phyloP scores from a whole-genome alignment of 1,140 invertebrate species.

The Cecropterus lyciades region DNA sequence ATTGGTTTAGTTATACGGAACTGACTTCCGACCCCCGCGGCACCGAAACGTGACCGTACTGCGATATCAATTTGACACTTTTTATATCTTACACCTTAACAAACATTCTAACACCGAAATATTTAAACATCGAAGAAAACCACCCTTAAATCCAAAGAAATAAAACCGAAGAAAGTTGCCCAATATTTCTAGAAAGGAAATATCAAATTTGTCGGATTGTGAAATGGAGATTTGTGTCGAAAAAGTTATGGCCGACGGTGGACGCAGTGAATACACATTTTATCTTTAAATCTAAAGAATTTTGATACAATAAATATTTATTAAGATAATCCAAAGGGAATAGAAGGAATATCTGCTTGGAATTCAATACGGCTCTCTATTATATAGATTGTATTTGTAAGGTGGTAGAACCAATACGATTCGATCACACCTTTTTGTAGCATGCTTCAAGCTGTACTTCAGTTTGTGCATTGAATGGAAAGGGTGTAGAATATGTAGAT shows the following conservation, averaged over 20 bases:
- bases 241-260: slow-evolving; percentile 32
- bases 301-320: slow-evolving; percentile 34
- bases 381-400: not conserved
- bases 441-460: no score
- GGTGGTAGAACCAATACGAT: no score
- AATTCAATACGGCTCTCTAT: not conserved
- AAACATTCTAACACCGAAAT: slow-evolving; percentile 5
- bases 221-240: slow-evolving; percentile 33
- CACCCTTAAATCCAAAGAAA: not conserved
- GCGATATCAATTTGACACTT: slow-evolving; percentile 59
- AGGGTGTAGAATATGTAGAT: no score
- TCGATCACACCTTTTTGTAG: no score
- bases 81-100: slow-evolving; percentile 42
- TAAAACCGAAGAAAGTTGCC: not conserved
- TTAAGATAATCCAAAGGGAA: slow-evolving; percentile 11
- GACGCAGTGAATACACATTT: slow-evolving; percentile 31
- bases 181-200: not conserved
- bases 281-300: slow-evolving; percentile 28
- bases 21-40: slow-evolving; percentile 54
- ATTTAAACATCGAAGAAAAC: slow-evolving; percentile 1
- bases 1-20: slow-evolving; percentile 74
- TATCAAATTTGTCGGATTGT: slow-evolving; percentile 16
- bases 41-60: slow-evolving; percentile 62
- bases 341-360: not conserved
- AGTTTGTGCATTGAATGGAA: no score